Base-by-base conservation (phyloP, 2,888 invertebrate genomes). In the Macrosoma leucophasiata region DNA sequence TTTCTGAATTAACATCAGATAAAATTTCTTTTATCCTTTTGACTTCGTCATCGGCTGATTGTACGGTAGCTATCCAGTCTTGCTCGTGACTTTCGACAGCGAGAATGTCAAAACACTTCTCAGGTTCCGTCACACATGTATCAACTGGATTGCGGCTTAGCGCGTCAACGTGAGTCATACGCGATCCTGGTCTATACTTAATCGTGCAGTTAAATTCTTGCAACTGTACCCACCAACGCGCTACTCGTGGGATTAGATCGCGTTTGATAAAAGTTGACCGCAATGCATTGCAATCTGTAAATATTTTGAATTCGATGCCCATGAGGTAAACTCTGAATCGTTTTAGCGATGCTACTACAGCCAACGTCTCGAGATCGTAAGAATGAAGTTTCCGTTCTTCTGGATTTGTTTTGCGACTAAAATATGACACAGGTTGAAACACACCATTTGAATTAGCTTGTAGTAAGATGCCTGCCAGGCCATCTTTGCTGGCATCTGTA, bases 321-420 rank as follows among this genome's bases (percentile, higher is more conserved):
- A 39, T 10, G 1, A 39, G 13, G 13, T 34, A 39, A 4, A 34
- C 30, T 8, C 34, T 13, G 12, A 34, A 34, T 11, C 29, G 24
- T 15, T 36, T 36, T 1, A 40, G 9, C 1, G 40, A 30, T 8
- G 18, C n/a, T 3, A 36, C 36, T 1, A 40, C 33, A 1, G 36
- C 40, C 8, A 40, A 13, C 2, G 33, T 36, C 23, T 40, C 40
- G 9, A 40, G 34, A 19, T 75, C 71, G 14, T 58, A 61, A 1
- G 57, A 56, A 17, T 58, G 58, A 17, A 61, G 66, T 15, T 48
- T 52, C 5, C 17, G 11, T 42, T 75, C 71, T 2, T 51, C 45
- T 1, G 34, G 39, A 0, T 52, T 50, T 0, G 65, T 55, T 26
- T 57, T 57, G 4, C 58, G 46, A 23, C 62, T 64, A 19, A 47